Evolutionary conservation across 2,888 invertebrate species (phyloP).

Genomic region (Eilema griseolum): DNA sequence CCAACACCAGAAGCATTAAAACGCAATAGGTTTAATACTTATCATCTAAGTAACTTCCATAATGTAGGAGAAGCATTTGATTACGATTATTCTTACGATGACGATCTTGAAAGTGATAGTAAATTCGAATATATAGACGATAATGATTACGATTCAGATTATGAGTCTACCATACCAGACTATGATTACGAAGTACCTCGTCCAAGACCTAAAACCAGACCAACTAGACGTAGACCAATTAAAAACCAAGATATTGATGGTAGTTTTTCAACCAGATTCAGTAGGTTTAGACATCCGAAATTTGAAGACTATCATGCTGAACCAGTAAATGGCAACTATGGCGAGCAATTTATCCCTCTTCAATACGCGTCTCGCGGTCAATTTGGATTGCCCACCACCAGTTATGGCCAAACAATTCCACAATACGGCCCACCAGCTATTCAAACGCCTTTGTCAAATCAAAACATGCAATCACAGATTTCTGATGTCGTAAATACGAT

Average conservation of each 20-base stretch:
- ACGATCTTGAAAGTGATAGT: constrained; percentile 45
- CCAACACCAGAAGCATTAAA: constrained; percentile 61
- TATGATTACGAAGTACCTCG: constrained; percentile 37
- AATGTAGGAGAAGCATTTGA: constrained; percentile 45
- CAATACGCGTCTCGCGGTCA: constrained; percentile 8
- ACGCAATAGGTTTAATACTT: constrained; percentile 42
- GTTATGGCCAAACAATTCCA: constrained; percentile 27
- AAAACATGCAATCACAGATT: constrained; percentile 24
- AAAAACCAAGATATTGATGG: constrained; percentile 19
- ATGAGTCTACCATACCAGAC: constrained; percentile 49
- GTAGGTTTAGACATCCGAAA: constrained; percentile 35
- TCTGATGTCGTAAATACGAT: constrained; percentile 46
- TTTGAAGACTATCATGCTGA: constrained; percentile 36
- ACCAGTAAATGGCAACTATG: constrained; percentile 21
- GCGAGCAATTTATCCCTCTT: constrained; percentile 31
- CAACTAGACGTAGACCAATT: constrained; percentile 19
- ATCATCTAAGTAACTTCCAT: constrained; percentile 20
- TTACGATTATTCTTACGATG: constrained; percentile 38
- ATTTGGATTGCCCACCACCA: constrained; percentile 17
- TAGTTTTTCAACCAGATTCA: constrained; percentile 35
- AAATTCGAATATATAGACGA: constrained; percentile 45
- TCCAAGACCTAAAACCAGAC: constrained; percentile 1
- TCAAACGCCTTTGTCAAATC: constrained; percentile 11
- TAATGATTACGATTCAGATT: constrained; percentile 55
- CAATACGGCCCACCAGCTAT: constrained; percentile 20